A percentile compares a stretch with the other conserved stretches of the same genome.
These are phyloP conservation scores for Linyphia triangularis DNA, from an alignment of 2,888 invertebrate species.

Conservation along the genomic window DNA sequence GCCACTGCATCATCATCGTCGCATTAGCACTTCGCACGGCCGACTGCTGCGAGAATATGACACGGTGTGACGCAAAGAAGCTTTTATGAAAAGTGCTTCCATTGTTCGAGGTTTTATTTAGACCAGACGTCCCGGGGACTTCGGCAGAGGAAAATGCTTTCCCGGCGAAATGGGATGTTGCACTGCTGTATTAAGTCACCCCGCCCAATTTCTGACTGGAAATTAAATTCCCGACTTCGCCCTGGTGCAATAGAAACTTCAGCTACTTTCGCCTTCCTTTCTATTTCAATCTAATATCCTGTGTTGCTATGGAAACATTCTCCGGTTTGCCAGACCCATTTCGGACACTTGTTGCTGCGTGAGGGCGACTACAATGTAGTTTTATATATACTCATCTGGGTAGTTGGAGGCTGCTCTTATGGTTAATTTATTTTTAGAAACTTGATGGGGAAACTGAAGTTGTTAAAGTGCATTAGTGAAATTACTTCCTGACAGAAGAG, in stretches of 20 bases:
- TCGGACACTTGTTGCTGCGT: constrained; percentile 56
- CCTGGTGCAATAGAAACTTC: constrained; percentile 24
- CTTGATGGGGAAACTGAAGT: not conserved
- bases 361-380: not conserved
- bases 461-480: not conserved
- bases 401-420: not conserved
- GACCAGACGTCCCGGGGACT: constrained; percentile 33
- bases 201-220: constrained; percentile 13
- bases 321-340: not conserved
- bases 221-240: constrained; percentile 62
- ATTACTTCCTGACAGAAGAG: not conserved
- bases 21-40: not conserved
- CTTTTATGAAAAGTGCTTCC: constrained; percentile 16
- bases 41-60: constrained; percentile 40
- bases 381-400: too few species aligned
- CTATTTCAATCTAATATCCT: constrained; percentile 40
- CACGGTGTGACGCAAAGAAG: constrained; percentile 28
- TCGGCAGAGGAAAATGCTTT: constrained; percentile 23
- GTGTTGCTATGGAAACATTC: constrained; percentile 40
- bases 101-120: constrained; percentile 28
- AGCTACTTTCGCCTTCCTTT: not conserved
- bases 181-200: constrained; percentile 4
- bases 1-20: not conserved
- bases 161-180: constrained; percentile 12
- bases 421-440: not conserved